A percentile compares a stretch with the other conserved stretches of the same genome.
These are phyloP conservation scores for Boloria euphrosyne DNA, from an alignment of 2,888 invertebrate species.

Conservation along the genomic window DNA sequence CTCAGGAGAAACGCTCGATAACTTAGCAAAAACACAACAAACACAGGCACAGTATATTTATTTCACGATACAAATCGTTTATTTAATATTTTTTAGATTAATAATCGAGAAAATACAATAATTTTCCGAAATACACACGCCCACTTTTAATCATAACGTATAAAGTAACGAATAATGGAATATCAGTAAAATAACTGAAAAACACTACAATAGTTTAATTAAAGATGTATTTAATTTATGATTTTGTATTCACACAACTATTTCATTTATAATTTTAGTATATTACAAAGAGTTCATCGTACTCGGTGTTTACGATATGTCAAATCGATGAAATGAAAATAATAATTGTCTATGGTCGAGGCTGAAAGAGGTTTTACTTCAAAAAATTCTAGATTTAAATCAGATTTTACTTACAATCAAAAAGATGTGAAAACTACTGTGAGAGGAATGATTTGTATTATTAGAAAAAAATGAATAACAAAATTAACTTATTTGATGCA, in stretches of 20 bases:
- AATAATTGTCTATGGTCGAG: constrained; percentile 13
- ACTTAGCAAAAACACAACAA: not conserved
- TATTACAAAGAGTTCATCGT: constrained; percentile 65
- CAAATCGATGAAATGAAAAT: constrained; percentile 43
- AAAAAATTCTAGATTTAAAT: not conserved
- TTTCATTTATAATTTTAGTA: constrained; percentile 50
- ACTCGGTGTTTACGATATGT: constrained; percentile 67
- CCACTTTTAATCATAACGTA: constrained; percentile 45
- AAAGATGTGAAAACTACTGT: not conserved
- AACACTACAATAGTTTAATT: constrained; percentile 40
- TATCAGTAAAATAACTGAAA: constrained; percentile 25
- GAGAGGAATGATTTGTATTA: no score
- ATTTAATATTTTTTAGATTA: constrained; percentile 1
- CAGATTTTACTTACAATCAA: not conserved
- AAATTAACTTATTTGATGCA: no score
- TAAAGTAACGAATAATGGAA: constrained; percentile 34
- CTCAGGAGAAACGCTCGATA: not conserved
- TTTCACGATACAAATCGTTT: not conserved
- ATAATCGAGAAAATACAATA: constrained; percentile 3
- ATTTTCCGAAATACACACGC: constrained; percentile 51
- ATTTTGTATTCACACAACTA: constrained; percentile 39
- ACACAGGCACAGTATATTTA: not conserved
- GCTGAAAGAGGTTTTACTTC: not conserved
- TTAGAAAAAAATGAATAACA: no score
- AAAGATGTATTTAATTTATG: constrained; percentile 57